phyloP scores from a whole-genome alignment of 2,113 vertebrate species.

The Melospiza georgiana region DNA sequence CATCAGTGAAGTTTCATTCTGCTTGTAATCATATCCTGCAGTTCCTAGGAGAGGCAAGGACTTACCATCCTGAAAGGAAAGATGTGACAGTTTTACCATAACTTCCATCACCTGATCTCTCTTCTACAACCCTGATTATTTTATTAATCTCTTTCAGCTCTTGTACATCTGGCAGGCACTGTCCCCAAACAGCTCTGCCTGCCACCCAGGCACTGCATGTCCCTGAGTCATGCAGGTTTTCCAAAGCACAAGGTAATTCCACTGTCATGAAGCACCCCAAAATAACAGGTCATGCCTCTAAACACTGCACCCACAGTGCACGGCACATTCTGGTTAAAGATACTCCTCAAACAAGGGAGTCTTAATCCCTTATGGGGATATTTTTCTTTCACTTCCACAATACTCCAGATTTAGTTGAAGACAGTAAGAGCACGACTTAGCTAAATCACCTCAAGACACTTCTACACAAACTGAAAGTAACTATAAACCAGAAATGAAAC shows the following conservation, averaged over 20 bases:
- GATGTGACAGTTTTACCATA: not conserved
- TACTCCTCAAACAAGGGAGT: not conserved
- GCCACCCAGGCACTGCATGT: not conserved
- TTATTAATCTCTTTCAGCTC: not conserved
- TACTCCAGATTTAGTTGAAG: not conserved
- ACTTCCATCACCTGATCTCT: not conserved
- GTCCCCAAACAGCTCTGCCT: not conserved
- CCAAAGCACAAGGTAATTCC: not conserved
- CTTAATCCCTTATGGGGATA: not conserved
- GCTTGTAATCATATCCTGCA: not conserved
- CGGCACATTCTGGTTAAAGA: not conserved
- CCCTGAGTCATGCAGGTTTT: not conserved
- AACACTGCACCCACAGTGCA: rapidly evolving
- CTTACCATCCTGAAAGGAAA: not conserved
- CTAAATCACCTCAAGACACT: not conserved
- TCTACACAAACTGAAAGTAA: not conserved
- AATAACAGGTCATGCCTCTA: not conserved
- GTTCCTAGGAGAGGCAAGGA: not conserved
- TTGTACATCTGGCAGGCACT: not conserved
- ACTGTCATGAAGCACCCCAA: not conserved
- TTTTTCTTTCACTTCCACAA: not conserved
- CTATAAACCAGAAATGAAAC: not conserved
- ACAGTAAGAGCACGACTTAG: not conserved
- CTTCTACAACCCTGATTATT: not conserved
- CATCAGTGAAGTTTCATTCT: not conserved